These are phyloP conservation scores for Platycheirus rosarum DNA, from an alignment of 2,888 invertebrate genomes.

Conservation along the genomic window DNA sequence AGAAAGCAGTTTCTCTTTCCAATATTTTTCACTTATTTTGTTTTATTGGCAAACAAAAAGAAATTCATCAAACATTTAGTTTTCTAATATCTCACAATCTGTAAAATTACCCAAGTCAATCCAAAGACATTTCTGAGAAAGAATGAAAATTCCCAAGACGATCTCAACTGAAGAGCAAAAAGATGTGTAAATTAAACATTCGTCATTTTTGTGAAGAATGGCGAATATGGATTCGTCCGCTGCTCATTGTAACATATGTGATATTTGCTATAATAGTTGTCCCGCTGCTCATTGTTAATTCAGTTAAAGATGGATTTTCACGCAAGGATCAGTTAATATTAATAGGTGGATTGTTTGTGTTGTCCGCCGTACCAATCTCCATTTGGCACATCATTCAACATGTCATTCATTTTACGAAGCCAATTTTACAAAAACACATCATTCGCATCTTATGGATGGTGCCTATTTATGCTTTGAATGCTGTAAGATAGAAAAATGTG, in stretches of 20 bases:
- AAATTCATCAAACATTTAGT: background rate
- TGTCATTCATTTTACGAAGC: conserved; percentile 95
- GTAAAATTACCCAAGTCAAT: conserved; percentile 15
- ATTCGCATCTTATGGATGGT: conserved; percentile 99
- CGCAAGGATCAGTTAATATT: conserved; percentile 91
- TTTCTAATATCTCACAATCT: background rate
- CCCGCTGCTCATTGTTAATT: conserved; percentile 91
- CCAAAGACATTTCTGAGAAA: conserved; percentile 46
- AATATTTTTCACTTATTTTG: conserved; percentile 38
- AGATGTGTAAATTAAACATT: conserved; percentile 78
- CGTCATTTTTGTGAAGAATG: conserved; percentile 84
- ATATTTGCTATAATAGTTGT: conserved; percentile 92
- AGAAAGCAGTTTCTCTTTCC: conserved; percentile 49
- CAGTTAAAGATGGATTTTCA: conserved; percentile 90
- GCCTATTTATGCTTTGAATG: conserved; percentile 97
- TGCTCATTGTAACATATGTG: conserved; percentile 90
- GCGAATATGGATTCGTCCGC: conserved; percentile 95
- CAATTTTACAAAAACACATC: conserved; percentile 95
- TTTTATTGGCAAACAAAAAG: conserved; percentile 18
- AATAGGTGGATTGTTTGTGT: conserved; percentile 95
- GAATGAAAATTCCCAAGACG: conserved; percentile 55
- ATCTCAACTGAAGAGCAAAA: conserved; percentile 33
- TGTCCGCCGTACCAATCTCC: conserved; percentile 94
- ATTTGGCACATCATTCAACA: conserved; percentile 98
- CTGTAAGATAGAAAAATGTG: conserved; percentile 85